Conservation (phyloP, 2,113 vertebrate species). For the Phalacrocorax brasilianus region DNA sequence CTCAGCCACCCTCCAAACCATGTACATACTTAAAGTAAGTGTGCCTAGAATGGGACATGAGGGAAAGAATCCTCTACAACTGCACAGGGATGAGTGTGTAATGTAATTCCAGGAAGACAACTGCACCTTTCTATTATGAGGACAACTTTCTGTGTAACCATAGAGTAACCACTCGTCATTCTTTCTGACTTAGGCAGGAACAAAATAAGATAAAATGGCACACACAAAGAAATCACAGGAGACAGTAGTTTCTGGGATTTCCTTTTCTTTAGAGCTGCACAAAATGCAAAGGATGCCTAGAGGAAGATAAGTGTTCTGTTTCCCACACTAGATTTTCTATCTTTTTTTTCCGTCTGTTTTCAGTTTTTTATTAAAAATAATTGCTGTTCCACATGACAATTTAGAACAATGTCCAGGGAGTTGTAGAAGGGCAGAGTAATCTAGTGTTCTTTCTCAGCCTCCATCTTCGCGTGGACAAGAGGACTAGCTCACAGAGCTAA, state of each 20-base stretch:
- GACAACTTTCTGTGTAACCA: not conserved
- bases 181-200: not conserved
- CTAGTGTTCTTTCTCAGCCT: slow-evolving; percentile 75
- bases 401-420: not conserved
- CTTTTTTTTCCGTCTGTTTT: not conserved
- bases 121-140: not conserved
- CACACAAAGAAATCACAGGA: not conserved
- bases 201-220: not conserved
- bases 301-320: not conserved
- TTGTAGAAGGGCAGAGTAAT: not conserved
- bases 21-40: not conserved
- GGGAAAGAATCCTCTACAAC: not conserved
- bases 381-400: not conserved
- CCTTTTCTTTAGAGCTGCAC: not conserved
- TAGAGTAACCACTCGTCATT: not conserved
- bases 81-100: not conserved
- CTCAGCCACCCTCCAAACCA: not conserved
- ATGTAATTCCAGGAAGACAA: not conserved
- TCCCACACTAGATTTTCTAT: not conserved
- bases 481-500: slow-evolving; percentile 92
- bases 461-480: slow-evolving; percentile 97
- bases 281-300: not conserved
- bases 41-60: not conserved
- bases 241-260: not conserved
- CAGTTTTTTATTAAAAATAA: not conserved